Conservation (phyloP, 2,888 invertebrate genomes). For the Himalopsyche kuldschensis region DNA sequence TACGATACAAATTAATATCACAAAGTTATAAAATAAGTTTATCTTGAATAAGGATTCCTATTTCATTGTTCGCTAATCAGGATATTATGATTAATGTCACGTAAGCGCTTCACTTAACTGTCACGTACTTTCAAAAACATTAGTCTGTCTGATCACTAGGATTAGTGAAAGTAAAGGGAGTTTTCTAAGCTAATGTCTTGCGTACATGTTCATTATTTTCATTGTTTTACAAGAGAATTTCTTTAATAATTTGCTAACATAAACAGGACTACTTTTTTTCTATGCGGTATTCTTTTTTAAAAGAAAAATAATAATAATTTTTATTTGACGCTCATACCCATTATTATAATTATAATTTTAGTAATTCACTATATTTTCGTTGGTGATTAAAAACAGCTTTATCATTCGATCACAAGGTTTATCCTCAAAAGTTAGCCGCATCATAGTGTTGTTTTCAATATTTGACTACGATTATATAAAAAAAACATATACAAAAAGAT, state of each 20-base stretch:
- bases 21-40: background rate
- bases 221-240: background rate
- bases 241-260: background rate
- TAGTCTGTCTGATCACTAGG: background rate
- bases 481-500: too few relatives aligned
- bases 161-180: background rate
- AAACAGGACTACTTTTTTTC: background rate
- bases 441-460: too few relatives aligned
- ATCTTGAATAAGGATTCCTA: background rate
- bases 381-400: too few relatives aligned
- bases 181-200: background rate
- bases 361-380: too few relatives aligned
- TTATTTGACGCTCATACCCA: too few relatives aligned
- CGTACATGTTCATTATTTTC: background rate
- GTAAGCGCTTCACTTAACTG: background rate
- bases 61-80: background rate
- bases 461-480: too few relatives aligned
- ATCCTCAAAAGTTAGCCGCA: too few relatives aligned
- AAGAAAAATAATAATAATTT: too few relatives aligned
- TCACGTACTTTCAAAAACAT: conserved; percentile 2
- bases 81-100: background rate
- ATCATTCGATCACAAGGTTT: too few relatives aligned
- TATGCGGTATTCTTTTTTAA: too few relatives aligned
- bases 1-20: too few relatives aligned
- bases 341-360: too few relatives aligned